Conservation (phyloP, 2,797 vertebrate genomes). For the Acanthurus lineatus region DNA sequence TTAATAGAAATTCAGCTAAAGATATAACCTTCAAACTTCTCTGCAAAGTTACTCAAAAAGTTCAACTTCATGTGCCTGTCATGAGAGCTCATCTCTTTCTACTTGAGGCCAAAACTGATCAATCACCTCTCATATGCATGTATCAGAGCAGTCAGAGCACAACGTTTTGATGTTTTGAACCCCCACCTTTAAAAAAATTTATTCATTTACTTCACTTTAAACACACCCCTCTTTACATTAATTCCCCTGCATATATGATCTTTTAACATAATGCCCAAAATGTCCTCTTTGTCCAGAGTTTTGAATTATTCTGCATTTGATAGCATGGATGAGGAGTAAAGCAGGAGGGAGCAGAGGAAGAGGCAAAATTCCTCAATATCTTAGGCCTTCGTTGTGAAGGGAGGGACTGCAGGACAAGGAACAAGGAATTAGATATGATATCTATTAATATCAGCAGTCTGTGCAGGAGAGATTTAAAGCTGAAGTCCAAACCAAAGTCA, state of each 20-base stretch:
- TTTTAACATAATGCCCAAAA: neutral
- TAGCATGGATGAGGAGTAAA: conserved; percentile 6
- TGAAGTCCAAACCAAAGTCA: conserved; percentile 29
- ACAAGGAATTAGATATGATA: conserved; percentile 50
- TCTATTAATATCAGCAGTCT: conserved; percentile 64
- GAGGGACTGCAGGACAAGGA: conserved; percentile 33
- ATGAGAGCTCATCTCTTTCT: too few species aligned
- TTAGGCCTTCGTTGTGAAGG: conserved; percentile 10
- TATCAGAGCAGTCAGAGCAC: conserved; percentile 15
- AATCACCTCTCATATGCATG: neutral
- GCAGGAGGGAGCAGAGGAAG: neutral
- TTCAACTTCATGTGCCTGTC: too few species aligned
- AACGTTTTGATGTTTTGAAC: neutral
- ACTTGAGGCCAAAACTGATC: too few species aligned
- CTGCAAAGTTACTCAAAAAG: too few species aligned
- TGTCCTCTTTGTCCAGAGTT: conserved; percentile 3
- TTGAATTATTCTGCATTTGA: neutral
- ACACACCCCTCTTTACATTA: neutral
- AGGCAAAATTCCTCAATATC: conserved; percentile 15
- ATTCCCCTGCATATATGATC: neutral
- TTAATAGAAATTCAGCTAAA: too few species aligned
- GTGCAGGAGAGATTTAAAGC: conserved; percentile 47
- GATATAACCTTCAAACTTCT: too few species aligned
- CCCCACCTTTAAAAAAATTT: conserved; percentile 13
- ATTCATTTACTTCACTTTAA: conserved; percentile 16